Conservation (phyloP, 1,140 invertebrate genomes). For the Cherax quadricarinatus region DNA sequence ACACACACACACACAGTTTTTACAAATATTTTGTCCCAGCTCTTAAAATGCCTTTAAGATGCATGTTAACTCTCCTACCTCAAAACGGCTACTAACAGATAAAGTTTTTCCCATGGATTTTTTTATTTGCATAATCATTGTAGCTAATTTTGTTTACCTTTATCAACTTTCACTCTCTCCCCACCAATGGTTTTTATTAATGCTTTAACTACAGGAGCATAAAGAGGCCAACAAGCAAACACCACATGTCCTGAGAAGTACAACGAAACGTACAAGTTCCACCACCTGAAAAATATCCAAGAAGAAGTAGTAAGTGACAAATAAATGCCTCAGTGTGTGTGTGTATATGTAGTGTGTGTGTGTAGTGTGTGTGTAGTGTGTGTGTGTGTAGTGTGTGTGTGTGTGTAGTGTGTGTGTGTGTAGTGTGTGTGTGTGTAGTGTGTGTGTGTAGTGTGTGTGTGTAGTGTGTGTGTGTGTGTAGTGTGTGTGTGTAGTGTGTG, state of each 20-base stretch:
- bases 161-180: conserved; percentile 51
- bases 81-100: background rate
- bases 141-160: conserved; percentile 78
- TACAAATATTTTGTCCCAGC: background rate
- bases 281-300: conserved; percentile 76
- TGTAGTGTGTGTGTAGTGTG: too few species aligned
- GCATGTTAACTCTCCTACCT: background rate
- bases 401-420: too few species aligned
- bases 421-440: too few species aligned
- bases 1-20: conserved; percentile 3
- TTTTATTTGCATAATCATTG: conserved; percentile 76
- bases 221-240: conserved; percentile 81
- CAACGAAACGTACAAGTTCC: conserved; percentile 80
- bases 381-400: too few species aligned
- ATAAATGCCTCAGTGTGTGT: too few species aligned
- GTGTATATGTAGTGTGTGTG: too few species aligned
- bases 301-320: too few species aligned
- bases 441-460: too few species aligned
- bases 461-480: too few species aligned
- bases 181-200: conserved; percentile 62
- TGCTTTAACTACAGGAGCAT: conserved; percentile 75
- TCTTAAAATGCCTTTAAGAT: background rate
- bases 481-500: too few species aligned
- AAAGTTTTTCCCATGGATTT: background rate
- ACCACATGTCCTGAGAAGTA: conserved; percentile 83